These are phyloP conservation scores for Drosophila saltans DNA, from an alignment of 1,140 invertebrate genomes.

Conservation along the genomic window DNA sequence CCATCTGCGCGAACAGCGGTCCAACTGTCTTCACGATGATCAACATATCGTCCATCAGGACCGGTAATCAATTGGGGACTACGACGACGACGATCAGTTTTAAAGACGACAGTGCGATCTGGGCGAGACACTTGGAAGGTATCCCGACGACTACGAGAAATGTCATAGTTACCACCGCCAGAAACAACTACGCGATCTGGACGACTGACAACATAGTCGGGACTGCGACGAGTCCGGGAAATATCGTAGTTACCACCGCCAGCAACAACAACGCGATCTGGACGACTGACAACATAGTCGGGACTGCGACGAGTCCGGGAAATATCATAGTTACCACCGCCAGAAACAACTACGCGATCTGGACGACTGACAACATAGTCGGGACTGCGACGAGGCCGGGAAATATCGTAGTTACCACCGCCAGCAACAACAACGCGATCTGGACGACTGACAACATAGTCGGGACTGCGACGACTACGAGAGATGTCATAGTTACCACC, in stretches of 20 bases:
- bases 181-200: conserved; percentile 1
- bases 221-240: conserved; percentile 27
- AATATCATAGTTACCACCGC: conserved; percentile 5
- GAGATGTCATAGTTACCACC: conserved; percentile 10
- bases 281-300: background rate
- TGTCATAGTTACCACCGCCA: background rate
- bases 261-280: conserved; percentile 23
- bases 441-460: conserved; percentile 2
- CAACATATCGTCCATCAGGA: conserved; percentile 8
- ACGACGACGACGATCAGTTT: background rate
- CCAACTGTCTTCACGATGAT: background rate
- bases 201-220: conserved; percentile 3
- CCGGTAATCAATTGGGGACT: conserved; percentile 2
- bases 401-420: conserved; percentile 6
- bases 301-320: conserved; percentile 30
- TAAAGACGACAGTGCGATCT: background rate
- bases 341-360: conserved; percentile 19
- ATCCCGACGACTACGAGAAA: background rate
- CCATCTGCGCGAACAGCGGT: conserved; percentile 17
- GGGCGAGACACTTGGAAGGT: background rate
- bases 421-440: conserved; percentile 24
- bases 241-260: conserved; percentile 6
- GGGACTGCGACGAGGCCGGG: conserved; percentile 29
- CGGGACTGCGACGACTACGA: conserved; percentile 27
- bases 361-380: conserved; percentile 6